Conservation (phyloP, 2,797 vertebrate species). For the Bucorvus abyssinicus region DNA sequence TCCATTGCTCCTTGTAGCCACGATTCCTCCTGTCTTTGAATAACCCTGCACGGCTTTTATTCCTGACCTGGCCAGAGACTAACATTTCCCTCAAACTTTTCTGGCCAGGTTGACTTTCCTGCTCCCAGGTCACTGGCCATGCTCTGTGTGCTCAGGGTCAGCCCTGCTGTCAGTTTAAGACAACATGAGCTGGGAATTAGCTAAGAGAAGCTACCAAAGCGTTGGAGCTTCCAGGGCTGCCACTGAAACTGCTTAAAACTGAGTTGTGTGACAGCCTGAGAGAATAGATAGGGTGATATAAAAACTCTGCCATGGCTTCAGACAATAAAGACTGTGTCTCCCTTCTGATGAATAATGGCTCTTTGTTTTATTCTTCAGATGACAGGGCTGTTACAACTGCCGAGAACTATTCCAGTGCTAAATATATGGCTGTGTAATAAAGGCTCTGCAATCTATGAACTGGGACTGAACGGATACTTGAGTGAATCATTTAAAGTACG, state of each 20-base stretch:
- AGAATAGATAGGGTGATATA: conserved; percentile 5
- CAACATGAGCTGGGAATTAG: neutral
- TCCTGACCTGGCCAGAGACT: neutral
- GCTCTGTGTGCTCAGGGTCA: neutral
- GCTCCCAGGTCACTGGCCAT: neutral
- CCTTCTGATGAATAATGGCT: conserved; percentile 50
- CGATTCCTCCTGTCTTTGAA: neutral
- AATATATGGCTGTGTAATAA: conserved; percentile 53
- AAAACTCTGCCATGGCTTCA: conserved; percentile 16
- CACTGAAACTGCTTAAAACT: conserved; percentile 5
- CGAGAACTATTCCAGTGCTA: conserved; percentile 22
- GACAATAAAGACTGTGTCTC: conserved; percentile 55
- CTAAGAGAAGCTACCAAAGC: neutral
- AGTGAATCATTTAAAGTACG: conserved; percentile 44
- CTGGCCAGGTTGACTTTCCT: neutral
- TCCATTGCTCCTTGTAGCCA: neutral
- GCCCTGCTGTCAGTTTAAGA: neutral
- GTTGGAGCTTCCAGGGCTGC: neutral
- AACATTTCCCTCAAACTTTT: neutral
- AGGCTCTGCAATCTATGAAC: conserved; percentile 50
- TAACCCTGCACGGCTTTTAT: neutral
- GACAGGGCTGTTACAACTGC: conserved; percentile 40
- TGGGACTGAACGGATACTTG: conserved; percentile 39
- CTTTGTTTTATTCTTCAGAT: conserved; percentile 60
- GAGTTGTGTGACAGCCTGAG: conserved; percentile 22